A percentile compares a stretch with the other conserved stretches of the same genome.
phyloP scores from a whole-genome alignment of 2,797 vertebrate species.

The Scolopax rusticola region DNA sequence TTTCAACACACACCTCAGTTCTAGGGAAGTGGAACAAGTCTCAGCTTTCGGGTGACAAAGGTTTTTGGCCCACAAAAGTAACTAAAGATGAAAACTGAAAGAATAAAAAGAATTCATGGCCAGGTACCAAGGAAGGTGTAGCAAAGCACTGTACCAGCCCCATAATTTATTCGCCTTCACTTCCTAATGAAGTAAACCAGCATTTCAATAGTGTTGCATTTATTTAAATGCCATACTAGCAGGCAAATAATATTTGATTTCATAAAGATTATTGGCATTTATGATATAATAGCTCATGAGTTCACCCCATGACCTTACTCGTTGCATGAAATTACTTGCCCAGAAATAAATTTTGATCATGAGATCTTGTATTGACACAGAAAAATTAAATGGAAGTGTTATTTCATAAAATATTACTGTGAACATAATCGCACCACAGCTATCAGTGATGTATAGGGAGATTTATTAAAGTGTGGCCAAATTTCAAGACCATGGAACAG shows the following conservation, averaged over 20 bases:
- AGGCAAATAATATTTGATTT: background rate
- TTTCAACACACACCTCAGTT: background rate
- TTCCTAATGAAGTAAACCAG: background rate
- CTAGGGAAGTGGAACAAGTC: accelerated
- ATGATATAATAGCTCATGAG: background rate
- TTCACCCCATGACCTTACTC: background rate
- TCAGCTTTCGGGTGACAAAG: background rate
- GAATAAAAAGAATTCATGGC: background rate
- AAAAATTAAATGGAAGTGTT: background rate
- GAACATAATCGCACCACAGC: background rate
- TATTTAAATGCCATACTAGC: background rate
- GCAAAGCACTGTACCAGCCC: background rate
- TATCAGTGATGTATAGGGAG: background rate
- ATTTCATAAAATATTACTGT: background rate
- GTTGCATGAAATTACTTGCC: background rate
- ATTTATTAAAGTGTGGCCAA: background rate
- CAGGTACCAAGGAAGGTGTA: accelerated
- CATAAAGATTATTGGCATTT: background rate
- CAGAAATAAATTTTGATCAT: background rate
- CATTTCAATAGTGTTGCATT: background rate
- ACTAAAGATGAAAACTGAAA: background rate
- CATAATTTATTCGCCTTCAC: background rate
- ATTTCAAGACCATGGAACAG: background rate
- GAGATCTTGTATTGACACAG: background rate
- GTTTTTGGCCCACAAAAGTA: background rate